A percentile compares a stretch with the other conserved stretches of the same genome.
phyloP scores from a whole-genome alignment of 2,888 invertebrate genomes.

The Griposia aprilina region DNA sequence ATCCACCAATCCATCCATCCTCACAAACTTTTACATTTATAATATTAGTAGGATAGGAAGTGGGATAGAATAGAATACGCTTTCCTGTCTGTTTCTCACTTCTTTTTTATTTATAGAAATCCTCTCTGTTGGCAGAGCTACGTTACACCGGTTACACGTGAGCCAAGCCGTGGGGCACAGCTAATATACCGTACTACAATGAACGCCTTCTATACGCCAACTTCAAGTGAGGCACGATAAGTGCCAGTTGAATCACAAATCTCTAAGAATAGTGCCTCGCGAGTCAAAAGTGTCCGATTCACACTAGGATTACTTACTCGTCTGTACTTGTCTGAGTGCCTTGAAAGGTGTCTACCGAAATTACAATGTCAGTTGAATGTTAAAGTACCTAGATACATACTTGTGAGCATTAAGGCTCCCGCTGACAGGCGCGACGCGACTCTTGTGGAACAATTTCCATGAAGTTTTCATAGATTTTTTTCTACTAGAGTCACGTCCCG shows the following conservation, averaged over 20 bases:
- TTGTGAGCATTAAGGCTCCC: neutral
- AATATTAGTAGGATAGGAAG: no score
- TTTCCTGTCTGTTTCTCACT: no score
- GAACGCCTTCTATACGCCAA: neutral
- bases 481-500: no score
- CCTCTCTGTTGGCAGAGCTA: neutral
- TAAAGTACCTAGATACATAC: neutral
- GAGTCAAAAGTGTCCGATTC: constrained; percentile 6
- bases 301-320: constrained; percentile 17
- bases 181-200: no score
- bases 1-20: no score
- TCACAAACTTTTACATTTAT: no score
- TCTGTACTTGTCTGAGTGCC: constrained; percentile 35
- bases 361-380: neutral
- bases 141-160: neutral
- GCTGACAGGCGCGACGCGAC: no score
- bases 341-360: constrained; percentile 16
- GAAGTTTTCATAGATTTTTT: no score
- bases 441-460: no score
- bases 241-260: constrained; percentile 9
- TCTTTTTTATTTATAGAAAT: neutral
- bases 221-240: neutral
- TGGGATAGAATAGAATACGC: no score
- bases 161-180: neutral
- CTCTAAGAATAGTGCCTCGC: neutral